Percentiles rank a stretch among this genome's conserved stretches.
These are phyloP conservation scores for Drosophila meridiana DNA, from an alignment of 2,888 invertebrate species.

Conservation along the genomic window DNA sequence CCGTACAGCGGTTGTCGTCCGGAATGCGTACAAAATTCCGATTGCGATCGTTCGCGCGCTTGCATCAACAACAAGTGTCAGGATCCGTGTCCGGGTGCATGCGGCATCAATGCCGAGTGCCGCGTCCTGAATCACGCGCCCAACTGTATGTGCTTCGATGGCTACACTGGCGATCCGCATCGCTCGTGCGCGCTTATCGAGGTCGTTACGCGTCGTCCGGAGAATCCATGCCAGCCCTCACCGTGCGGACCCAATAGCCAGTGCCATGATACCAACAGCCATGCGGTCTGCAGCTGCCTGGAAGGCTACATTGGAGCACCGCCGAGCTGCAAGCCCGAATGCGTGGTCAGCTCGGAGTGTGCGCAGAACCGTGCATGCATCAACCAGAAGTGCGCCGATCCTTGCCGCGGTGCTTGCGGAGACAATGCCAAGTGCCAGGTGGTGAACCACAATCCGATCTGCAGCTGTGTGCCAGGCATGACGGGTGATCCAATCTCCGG, in stretches of 20 bases:
- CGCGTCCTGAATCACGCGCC: conserved; percentile 91
- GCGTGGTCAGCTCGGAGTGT: conserved; percentile 89
- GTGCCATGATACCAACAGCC: conserved; percentile 88
- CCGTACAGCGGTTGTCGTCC: conserved; percentile 92
- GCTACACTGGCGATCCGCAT: conserved; percentile 90
- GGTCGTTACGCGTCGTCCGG: conserved; percentile 76
- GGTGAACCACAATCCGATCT: conserved; percentile 89
- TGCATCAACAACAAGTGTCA: conserved; percentile 92
- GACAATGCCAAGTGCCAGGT: conserved; percentile 88
- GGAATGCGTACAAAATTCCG: conserved; percentile 92
- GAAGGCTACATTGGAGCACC: conserved; percentile 88
- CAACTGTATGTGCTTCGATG: conserved; percentile 90
- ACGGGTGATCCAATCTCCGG: conserved; percentile 88
- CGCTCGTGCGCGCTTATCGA: conserved; percentile 86
- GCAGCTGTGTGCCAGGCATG: conserved; percentile 88
- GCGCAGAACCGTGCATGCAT: conserved; percentile 88
- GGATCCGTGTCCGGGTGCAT: conserved; percentile 91
- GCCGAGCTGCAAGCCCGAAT: conserved; percentile 88
- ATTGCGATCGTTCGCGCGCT: conserved; percentile 89
- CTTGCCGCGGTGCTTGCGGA: conserved; percentile 89
- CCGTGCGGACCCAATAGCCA: conserved; percentile 89
- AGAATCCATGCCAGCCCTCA: conserved; percentile 87
- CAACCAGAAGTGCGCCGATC: conserved; percentile 88
- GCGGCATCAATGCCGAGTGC: conserved; percentile 92
- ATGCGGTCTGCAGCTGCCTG: conserved; percentile 88